phyloP scores from a whole-genome alignment of 2,888 invertebrate genomes.

The Achlya flavicornis region DNA sequence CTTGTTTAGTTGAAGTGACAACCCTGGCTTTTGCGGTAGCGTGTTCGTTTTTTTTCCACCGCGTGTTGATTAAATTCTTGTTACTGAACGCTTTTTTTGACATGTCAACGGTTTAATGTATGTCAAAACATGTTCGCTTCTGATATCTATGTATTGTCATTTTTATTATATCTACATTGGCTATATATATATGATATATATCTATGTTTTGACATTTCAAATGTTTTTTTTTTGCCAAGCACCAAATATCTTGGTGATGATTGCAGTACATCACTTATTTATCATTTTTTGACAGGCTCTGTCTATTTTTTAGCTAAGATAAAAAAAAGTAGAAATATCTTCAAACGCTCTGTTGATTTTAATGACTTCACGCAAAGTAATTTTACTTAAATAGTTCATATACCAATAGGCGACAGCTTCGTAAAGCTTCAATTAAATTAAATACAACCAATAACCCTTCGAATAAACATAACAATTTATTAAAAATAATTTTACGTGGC shows the following conservation, averaged over 20 bases:
- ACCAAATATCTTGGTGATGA: not conserved
- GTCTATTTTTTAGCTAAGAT: not conserved
- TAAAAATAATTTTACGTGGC: not conserved
- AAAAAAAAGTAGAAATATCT: not conserved
- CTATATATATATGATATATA: too few species aligned
- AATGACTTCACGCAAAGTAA: not conserved
- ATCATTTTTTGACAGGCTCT: not conserved
- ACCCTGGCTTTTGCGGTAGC: constrained; percentile 34
- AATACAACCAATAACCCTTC: not conserved
- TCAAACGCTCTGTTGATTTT: too few species aligned
- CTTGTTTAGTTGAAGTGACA: constrained; percentile 41
- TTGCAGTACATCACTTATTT: not conserved
- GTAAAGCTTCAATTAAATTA: not conserved
- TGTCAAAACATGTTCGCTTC: constrained; percentile 46
- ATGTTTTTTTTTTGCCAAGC: not conserved
- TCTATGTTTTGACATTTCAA: not conserved
- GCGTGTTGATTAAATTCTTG: constrained; percentile 60
- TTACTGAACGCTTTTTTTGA: constrained; percentile 41
- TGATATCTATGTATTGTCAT: constrained; percentile 2
- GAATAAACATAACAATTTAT: constrained; percentile 4
- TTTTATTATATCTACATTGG: not conserved
- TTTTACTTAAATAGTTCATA: not conserved
- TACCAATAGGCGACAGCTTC: not conserved
- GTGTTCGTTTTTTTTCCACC: constrained; percentile 34
- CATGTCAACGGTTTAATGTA: constrained; percentile 39